Evolutionary conservation across 37 sponge, comb jelly and placozoan species (phyloP), one percentile per base, ranked within the genome.

Genomic region (Halichondria panicea): DNA sequence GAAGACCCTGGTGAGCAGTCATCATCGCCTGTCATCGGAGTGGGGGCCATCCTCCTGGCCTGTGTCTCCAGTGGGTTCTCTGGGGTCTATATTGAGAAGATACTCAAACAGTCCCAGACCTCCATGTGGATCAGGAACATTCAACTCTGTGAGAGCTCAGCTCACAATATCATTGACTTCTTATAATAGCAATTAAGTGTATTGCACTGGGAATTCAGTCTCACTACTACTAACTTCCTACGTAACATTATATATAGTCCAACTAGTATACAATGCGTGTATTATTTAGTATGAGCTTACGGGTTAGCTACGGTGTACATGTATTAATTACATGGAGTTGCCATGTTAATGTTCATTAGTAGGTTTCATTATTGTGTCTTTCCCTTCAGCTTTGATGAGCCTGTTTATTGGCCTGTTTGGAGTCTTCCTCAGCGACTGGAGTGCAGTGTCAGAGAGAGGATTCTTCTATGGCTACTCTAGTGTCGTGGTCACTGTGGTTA

Each of bases 21-120:
- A 6, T 45, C 40, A 72, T 68, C 57, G 3, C 36, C 75, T 67
- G 1, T 88, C 43, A 48, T 88, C 15, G 99, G 99, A 0, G 63
- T 97, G 44, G 48, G 63, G 19, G 87, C 90, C 21, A 88, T 97
- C 8, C 44, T 92, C 15, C 36, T 77, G 48, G 95, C 98, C 15
- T 97, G 93, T 40, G 36, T 92, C 34, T 86, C 95, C 43, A 89
- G 90, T 67, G 98, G 98, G 18, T 97, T 97, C 77, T 75, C 92
- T 40, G 98, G 98, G 2, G 98, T 97, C 12, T 97, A 89, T 81
- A 95, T 92, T 74, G 98, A 97, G 75, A 92, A 83, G 84, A 84
- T 97, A 44, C 77, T 97, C 55, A 97, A 97, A 56, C 84, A 89
- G 32, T 80, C 95, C 13, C 72, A 88, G 25, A 78, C 73, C n/a